Evolutionary conservation across 2,113 vertebrate genomes (phyloP).

Genomic region (Passer domesticus): DNA sequence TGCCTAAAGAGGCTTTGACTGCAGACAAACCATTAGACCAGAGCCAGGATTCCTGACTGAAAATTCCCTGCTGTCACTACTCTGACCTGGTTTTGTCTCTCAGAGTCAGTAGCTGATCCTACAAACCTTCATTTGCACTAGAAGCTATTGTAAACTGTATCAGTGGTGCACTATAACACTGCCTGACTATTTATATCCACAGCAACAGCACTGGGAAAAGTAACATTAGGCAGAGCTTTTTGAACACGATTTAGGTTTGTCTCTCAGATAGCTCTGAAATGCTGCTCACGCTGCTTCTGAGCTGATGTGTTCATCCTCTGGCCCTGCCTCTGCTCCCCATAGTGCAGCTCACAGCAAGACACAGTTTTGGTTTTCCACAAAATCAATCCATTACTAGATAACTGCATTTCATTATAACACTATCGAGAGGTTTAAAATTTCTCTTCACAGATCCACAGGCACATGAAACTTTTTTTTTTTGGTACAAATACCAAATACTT

Average conservation of each 20-base stretch:
- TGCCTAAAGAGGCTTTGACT: background rate
- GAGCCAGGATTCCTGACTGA: background rate
- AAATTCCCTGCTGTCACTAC: background rate
- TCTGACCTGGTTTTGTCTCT: background rate
- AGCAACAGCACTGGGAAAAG: background rate
- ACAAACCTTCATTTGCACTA: background rate
- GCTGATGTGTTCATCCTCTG: background rate
- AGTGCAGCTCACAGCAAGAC: background rate
- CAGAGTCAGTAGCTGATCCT: background rate
- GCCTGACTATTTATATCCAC: background rate
- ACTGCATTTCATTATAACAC: background rate
- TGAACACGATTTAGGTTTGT: background rate
- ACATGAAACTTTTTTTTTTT: background rate
- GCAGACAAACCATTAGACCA: background rate
- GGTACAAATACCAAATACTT: background rate
- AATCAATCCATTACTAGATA: background rate
- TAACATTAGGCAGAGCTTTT: background rate
- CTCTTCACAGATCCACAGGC: background rate
- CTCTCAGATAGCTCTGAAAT: background rate
- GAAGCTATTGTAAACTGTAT: background rate
- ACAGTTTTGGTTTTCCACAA: background rate
- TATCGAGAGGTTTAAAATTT: background rate
- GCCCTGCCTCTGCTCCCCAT: background rate
- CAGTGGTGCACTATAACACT: background rate
- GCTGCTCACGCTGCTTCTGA: background rate